Percentiles rank a stretch among this genome's conserved stretches.
These are phyloP conservation scores for Clupea harengus DNA, from an alignment of 2,113 vertebrate genomes.

Conservation along the genomic window DNA sequence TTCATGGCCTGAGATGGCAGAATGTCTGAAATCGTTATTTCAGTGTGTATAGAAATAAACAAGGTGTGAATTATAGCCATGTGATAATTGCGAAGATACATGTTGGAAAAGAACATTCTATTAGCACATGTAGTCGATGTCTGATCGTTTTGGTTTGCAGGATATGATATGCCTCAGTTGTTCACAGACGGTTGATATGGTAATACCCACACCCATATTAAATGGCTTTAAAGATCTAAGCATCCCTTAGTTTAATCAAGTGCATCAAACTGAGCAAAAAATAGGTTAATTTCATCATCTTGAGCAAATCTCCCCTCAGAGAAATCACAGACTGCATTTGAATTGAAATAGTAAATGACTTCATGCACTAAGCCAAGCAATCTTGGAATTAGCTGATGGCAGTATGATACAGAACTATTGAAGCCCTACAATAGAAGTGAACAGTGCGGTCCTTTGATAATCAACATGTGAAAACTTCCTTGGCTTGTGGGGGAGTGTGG, in stretches of 20 bases:
- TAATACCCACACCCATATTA: not conserved
- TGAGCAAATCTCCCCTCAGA: conserved; percentile 9
- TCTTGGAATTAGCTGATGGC: not conserved
- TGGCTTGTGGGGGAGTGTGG: not conserved
- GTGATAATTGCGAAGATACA: not conserved
- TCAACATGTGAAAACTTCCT: not conserved
- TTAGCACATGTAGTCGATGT: not conserved
- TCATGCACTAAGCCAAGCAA: not conserved
- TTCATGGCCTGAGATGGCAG: not conserved
- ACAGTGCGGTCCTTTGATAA: not conserved
- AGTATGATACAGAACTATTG: not conserved
- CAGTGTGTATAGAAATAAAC: not conserved
- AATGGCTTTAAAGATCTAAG: conserved; percentile 3
- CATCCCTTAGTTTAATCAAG: conserved; percentile 11
- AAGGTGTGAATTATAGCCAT: not conserved
- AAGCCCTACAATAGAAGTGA: not conserved
- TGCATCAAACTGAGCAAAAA: not conserved
- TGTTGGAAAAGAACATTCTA: conserved; percentile 13
- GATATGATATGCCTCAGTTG: not conserved
- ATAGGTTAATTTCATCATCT: conserved; percentile 16
- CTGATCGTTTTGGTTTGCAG: not conserved
- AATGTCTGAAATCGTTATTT: not conserved
- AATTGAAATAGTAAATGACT: conserved; percentile 7
- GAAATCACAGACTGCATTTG: not conserved
- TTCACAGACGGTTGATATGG: not conserved